Conservation (phyloP, 1,140 invertebrate genomes). For the Halictus rubicundus region DNA sequence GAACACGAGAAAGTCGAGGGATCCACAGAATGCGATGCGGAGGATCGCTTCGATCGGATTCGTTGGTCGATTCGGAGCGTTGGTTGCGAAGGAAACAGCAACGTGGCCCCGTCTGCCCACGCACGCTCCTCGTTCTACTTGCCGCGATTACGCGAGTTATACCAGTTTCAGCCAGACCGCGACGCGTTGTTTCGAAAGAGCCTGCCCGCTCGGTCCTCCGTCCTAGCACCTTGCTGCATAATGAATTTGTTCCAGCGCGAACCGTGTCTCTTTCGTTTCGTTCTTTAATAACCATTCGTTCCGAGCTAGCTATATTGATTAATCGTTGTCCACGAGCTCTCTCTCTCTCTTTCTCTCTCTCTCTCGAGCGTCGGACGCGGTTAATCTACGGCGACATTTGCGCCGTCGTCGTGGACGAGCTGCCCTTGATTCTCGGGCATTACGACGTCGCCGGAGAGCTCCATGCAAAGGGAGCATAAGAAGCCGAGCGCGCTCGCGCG, state of each 20-base stretch:
- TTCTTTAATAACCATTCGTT: too few relatives aligned
- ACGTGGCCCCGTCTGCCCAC: neutral
- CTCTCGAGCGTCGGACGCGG: neutral
- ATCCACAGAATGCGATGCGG: neutral
- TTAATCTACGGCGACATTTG: constrained; percentile 38
- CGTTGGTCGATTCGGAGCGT: neutral
- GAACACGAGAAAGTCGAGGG: neutral
- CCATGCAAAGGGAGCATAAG: constrained; percentile 17
- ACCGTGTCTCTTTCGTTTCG: too few relatives aligned
- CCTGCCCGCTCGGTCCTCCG: too few relatives aligned
- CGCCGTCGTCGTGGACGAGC: neutral
- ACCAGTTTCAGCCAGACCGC: neutral
- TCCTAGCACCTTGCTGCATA: too few relatives aligned
- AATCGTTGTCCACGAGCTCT: neutral
- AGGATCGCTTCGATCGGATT: neutral
- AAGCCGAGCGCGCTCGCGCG: constrained; percentile 9
- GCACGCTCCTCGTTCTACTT: neutral
- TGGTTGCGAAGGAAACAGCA: neutral
- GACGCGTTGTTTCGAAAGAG: neutral
- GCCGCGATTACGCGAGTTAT: neutral
- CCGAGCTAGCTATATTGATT: too few relatives aligned
- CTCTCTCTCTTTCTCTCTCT: neutral
- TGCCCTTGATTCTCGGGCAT: constrained; percentile 3
- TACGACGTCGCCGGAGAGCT: constrained; percentile 14
- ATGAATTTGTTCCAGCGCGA: too few relatives aligned